These are phyloP conservation scores for Beris morrisii DNA, from an alignment of 2,888 invertebrate genomes.

Conservation along the genomic window DNA sequence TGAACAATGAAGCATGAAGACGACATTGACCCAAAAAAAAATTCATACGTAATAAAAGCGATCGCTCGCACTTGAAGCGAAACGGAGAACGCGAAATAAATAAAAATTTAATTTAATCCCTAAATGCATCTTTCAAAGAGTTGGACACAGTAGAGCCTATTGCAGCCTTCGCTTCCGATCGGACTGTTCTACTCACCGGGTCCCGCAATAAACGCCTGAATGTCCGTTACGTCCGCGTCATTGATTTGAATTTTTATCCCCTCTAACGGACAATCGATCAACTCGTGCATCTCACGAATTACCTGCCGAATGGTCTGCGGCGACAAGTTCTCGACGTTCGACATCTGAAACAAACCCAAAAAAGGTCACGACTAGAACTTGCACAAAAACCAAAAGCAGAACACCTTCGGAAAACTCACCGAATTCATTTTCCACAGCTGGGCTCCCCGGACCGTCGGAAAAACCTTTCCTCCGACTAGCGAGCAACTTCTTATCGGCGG, in stretches of 20 bases:
- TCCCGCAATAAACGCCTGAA: conserved; percentile 89
- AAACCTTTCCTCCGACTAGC: too few relatives aligned
- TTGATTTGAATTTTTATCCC: conserved; percentile 87
- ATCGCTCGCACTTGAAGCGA: conserved; percentile 43
- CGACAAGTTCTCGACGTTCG: conserved; percentile 92
- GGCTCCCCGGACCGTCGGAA: not conserved
- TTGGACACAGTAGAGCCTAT: too few relatives aligned
- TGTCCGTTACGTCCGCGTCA: conserved; percentile 92
- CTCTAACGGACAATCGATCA: conserved; percentile 82
- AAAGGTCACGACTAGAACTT: not conserved
- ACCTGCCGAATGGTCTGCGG: conserved; percentile 89
- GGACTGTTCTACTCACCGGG: conserved; percentile 63
- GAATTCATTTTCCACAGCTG: conserved; percentile 20
- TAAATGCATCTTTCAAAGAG: too few relatives aligned
- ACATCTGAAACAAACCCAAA: conserved; percentile 62
- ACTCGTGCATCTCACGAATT: conserved; percentile 82
- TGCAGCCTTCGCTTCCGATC: not conserved
- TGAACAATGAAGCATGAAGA: too few relatives aligned
- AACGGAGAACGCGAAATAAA: too few relatives aligned
- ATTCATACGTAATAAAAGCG: conserved; percentile 8
- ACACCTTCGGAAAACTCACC: conserved; percentile 13
- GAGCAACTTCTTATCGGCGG: not conserved
- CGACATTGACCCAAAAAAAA: conserved; percentile 15
- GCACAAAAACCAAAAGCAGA: not conserved
- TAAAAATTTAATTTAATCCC: not conserved